Base-by-base conservation (phyloP, 2,113 vertebrate species). In the Pygoscelis antarcticus region DNA sequence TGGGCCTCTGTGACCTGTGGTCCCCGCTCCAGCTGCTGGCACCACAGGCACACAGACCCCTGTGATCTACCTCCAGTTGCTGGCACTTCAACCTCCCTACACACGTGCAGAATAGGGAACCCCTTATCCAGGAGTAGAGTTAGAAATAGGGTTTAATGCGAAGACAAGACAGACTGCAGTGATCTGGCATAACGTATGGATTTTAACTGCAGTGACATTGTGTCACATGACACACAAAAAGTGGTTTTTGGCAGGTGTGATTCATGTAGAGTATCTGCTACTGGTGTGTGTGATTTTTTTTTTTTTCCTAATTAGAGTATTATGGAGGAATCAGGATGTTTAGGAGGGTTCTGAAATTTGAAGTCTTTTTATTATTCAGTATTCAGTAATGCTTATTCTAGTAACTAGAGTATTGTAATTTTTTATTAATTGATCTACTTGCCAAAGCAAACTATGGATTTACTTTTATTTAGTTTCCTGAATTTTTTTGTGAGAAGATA, bases 51-150 rank as follows among this genome's bases (percentile, higher is more conserved):
- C 16, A 7, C 66, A 13, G 58, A 13, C 10, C 40, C 19, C 68
- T 30, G 40, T 20, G 16, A 19, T 42, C n/a, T 16, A n/a, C 19
- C n/a, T 65, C 51, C 68, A 36, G n/a, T 10, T 36, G 30, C 25
- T 38, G 26, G 57, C 36, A 5, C 32, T 57, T 30, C 44, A 55
- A 2, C 49, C 15, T 44, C 44, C 36, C 10, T 26, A 54, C 20
- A 4, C 1, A 0, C n/a, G 1, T 16, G 65, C 5, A 16, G 58
- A 85, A 38, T 4, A 51, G 81, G 40, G 30, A n/a, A 18, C 22
- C 36, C 42, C 21, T 71, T 16, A 23, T 36, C 49, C 58, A 40
- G 60, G 60, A 60, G 22, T 0, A 34, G 11, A 32, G 34, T 40
- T 74, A 74, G 75, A 79, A 84, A 23, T 25, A 25, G 61, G 30